Percentiles rank a stretch among this genome's conserved stretches.
phyloP scores from a whole-genome alignment of 2,797 vertebrate genomes.

The Synanceia verrucosa region DNA sequence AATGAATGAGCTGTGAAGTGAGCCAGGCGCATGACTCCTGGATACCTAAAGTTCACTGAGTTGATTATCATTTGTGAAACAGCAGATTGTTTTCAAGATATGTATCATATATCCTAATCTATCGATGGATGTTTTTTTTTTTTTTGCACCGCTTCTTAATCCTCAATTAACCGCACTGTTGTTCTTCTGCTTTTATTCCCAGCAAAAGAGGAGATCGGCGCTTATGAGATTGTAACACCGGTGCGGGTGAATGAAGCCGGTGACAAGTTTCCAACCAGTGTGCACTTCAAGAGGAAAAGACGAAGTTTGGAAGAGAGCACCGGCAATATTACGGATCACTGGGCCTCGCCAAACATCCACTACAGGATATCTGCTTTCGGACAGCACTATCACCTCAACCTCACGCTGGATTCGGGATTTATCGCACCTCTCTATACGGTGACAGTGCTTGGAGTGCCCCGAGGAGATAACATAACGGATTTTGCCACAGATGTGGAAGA shows the following conservation, averaged over 20 bases:
- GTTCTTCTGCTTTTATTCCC: conserved; percentile 44
- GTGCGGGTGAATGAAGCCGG: conserved; percentile 92
- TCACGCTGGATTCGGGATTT: conserved; percentile 94
- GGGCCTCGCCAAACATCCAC: conserved; percentile 87
- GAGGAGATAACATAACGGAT: conserved; percentile 82
- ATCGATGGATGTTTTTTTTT: no score
- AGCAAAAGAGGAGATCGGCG: conserved; percentile 86
- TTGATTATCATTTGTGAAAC: no score
- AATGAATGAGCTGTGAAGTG: conserved; percentile 81
- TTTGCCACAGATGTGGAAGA: conserved; percentile 73
- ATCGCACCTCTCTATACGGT: conserved; percentile 96
- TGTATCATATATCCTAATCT: not conserved
- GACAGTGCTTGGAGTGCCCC: conserved; percentile 87
- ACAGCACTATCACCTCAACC: conserved; percentile 92
- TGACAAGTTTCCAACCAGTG: conserved; percentile 88
- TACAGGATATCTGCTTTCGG: conserved; percentile 95
- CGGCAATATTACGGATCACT: conserved; percentile 79
- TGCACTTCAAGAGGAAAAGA: conserved; percentile 94
- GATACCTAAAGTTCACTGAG: conserved; percentile 38
- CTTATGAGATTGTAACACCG: conserved; percentile 94
- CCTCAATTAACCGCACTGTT: conserved; percentile 5
- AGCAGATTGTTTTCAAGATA: not conserved
- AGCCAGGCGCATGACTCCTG: conserved; percentile 63
- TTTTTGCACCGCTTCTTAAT: not conserved
- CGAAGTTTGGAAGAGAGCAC: conserved; percentile 83